Evolutionary conservation across 2,113 vertebrate genomes (phyloP).

Genomic region (Thunnus thynnus): DNA sequence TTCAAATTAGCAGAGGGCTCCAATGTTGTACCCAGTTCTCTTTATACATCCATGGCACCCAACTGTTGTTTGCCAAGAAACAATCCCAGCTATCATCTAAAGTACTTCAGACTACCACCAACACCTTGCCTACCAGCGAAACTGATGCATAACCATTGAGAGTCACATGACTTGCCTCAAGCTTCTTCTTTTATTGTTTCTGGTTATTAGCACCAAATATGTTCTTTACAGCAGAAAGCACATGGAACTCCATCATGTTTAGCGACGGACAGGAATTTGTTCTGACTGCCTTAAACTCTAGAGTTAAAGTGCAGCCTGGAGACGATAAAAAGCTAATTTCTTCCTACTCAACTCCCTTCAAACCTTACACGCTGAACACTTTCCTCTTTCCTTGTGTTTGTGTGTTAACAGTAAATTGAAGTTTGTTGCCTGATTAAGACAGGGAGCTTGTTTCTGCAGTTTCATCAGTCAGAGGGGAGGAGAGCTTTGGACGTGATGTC

Average conservation of each 20-base stretch:
- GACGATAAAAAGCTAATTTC: slow-evolving; percentile 69
- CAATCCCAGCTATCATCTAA: too few relatives aligned
- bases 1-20: too few relatives aligned
- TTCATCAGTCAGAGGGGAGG: slow-evolving; percentile 45
- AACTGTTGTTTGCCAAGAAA: too few relatives aligned
- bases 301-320: slow-evolving; percentile 63
- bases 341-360: slow-evolving; percentile 49
- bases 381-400: slow-evolving; percentile 6
- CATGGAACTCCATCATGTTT: neutral
- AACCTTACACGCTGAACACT: slow-evolving; percentile 34
- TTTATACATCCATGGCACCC: too few relatives aligned
- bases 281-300: neutral
- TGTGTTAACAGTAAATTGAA: slow-evolving; percentile 48
- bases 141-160: neutral
- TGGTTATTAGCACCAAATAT: neutral
- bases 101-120: too few relatives aligned
- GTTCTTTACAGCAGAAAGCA: neutral
- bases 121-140: too few relatives aligned
- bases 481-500: slow-evolving; percentile 30
- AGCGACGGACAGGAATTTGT: slow-evolving; percentile 25
- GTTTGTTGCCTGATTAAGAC: slow-evolving; percentile 36
- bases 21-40: too few relatives aligned
- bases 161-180: too few relatives aligned
- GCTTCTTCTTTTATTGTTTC: neutral
- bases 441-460: slow-evolving; percentile 27